phyloP scores from a whole-genome alignment of 1,140 invertebrate species.

The Zaprionus ornatus region DNA sequence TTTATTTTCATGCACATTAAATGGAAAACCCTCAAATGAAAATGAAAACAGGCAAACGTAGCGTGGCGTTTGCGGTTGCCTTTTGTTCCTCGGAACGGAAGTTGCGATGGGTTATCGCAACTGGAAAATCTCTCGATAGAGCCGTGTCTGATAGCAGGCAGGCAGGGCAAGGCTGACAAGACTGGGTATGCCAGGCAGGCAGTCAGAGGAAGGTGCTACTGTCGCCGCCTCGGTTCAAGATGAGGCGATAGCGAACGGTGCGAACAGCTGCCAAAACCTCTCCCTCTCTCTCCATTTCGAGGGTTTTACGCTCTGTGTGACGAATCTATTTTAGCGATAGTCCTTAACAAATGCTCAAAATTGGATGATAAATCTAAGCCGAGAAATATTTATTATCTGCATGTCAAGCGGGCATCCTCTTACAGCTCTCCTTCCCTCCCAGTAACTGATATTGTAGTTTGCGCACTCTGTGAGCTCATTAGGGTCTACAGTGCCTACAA shows the following conservation, averaged over 20 bases:
- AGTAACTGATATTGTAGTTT: slow-evolving; percentile 16
- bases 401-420: slow-evolving; percentile 48
- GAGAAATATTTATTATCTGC: slow-evolving; percentile 39
- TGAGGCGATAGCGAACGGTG: slow-evolving; percentile 23
- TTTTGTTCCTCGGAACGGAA: slow-evolving; percentile 55
- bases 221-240: slow-evolving; percentile 31
- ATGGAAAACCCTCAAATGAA: slow-evolving; percentile 55
- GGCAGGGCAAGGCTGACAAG: no score
- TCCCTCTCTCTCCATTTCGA: not conserved
- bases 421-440: not conserved
- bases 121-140: slow-evolving; percentile 54
- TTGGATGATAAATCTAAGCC: slow-evolving; percentile 53
- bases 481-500: slow-evolving; percentile 13
- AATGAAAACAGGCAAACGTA: slow-evolving; percentile 37
- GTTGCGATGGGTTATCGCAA: slow-evolving; percentile 64
- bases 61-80: slow-evolving; percentile 59
- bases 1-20: slow-evolving; percentile 74
- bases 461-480: slow-evolving; percentile 24
- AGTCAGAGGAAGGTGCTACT: slow-evolving; percentile 49
- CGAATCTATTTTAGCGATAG: slow-evolving; percentile 49
- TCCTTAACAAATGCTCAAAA: slow-evolving; percentile 16
- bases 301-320: slow-evolving; percentile 18
- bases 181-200: not conserved
- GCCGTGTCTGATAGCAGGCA: slow-evolving; percentile 31
- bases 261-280: slow-evolving; percentile 61